Percentiles rank a stretch among this genome's conserved stretches.
Evolutionary conservation across 2,797 vertebrate species (phyloP).

Genomic region (Australoheros facetus): DNA sequence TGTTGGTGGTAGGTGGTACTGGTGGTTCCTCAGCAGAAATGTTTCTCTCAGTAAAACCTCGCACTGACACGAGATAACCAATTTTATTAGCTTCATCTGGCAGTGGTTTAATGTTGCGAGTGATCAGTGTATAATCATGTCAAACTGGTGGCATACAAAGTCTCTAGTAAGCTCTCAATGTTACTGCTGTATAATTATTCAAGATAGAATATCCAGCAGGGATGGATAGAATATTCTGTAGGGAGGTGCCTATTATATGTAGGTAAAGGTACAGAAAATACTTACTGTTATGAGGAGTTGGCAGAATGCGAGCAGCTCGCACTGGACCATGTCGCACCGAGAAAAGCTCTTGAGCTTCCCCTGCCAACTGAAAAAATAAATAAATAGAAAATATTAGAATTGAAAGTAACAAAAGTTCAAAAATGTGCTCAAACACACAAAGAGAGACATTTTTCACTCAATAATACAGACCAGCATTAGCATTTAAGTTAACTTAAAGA

Average conservation of each 20-base stretch:
- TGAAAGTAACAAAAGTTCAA: neutral
- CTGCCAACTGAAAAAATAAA: conserved; percentile 85
- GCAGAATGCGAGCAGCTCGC: conserved; percentile 89
- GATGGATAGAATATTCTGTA: neutral
- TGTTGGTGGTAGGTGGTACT: too few relatives aligned
- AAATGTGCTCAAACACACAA: neutral
- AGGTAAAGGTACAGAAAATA: conserved; percentile 41
- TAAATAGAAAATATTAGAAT: neutral
- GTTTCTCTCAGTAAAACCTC: too few relatives aligned
- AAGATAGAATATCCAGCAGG: too few relatives aligned
- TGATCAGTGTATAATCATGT: too few relatives aligned
- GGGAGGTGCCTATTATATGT: neutral
- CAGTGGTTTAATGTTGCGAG: too few relatives aligned
- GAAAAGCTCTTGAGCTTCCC: conserved; percentile 97
- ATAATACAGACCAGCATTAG: neutral
- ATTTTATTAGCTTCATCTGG: too few relatives aligned
- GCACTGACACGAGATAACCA: too few relatives aligned
- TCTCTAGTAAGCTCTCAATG: neutral
- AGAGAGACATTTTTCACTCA: neutral
- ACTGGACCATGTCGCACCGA: conserved; percentile 95
- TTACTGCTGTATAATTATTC: neutral
- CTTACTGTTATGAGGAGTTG: conserved; percentile 94
- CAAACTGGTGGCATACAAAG: too few relatives aligned
- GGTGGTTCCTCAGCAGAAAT: too few relatives aligned
- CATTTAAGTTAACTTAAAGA: neutral